Conservation (phyloP, 1,140 invertebrate genomes). For the Arctopsyche grandis region DNA sequence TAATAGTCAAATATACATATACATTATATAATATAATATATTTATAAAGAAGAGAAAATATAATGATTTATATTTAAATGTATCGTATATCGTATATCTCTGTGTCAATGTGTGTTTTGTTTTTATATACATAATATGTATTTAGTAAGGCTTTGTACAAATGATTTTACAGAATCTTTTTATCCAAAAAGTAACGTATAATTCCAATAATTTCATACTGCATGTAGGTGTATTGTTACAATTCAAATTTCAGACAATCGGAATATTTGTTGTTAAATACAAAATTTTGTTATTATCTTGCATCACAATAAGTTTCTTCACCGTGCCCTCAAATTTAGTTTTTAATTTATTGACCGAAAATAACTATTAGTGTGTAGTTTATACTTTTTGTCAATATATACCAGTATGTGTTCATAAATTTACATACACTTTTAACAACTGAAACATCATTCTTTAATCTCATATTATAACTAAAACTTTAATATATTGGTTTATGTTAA, state of each 20-base stretch:
- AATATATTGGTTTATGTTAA: too few relatives aligned
- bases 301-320: neutral
- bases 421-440: neutral
- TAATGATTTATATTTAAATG: neutral
- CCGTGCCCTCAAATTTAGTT: neutral
- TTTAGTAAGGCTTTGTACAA: neutral
- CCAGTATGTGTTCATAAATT: constrained; percentile 40
- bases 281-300: too few relatives aligned
- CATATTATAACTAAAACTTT: too few relatives aligned
- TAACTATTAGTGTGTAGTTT: constrained; percentile 20
- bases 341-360: neutral
- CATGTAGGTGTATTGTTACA: too few relatives aligned
- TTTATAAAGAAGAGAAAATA: constrained; percentile 3
- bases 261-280: too few relatives aligned
- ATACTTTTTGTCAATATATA: constrained; percentile 33
- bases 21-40: neutral
- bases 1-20: constrained; percentile 29
- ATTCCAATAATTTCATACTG: too few relatives aligned
- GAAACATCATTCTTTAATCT: too few relatives aligned
- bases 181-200: too few relatives aligned
- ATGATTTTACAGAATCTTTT: too few relatives aligned
- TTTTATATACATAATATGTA: neutral
- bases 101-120: neutral
- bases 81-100: neutral
- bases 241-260: too few relatives aligned